Percentiles rank a stretch among this genome's conserved stretches.
Conservation (phyloP, 1,140 invertebrate species). For the Heliconius eleuchia region DNA sequence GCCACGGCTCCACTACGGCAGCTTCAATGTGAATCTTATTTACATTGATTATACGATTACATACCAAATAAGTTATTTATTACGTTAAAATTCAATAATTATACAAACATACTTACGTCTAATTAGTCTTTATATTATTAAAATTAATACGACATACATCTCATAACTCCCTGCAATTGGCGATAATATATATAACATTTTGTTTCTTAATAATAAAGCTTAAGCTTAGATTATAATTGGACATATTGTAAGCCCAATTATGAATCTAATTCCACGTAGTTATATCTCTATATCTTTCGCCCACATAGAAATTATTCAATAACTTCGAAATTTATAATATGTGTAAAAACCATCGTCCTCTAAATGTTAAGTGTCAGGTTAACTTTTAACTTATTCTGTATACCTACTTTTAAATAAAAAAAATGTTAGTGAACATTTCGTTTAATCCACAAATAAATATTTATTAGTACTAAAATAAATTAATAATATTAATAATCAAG, state of each 20-base stretch:
- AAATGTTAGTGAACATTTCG: conserved; percentile 54
- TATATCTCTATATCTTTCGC: no score
- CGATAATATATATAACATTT: background rate
- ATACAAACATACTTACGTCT: no score
- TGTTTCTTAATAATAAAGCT: background rate
- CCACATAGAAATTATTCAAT: no score
- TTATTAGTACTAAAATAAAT: conserved; percentile 63
- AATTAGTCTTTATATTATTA: background rate
- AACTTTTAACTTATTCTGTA: no score
- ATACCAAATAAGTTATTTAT: background rate
- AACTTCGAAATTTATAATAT: no score
- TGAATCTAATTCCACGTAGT: no score
- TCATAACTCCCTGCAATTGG: background rate
- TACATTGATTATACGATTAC: background rate
- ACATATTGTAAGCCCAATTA: no score
- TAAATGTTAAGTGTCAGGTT: no score
- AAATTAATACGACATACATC: background rate
- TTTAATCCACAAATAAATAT: conserved; percentile 73
- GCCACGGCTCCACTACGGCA: background rate
- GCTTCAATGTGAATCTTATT: background rate
- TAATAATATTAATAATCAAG: conserved; percentile 37
- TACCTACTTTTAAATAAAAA: conserved; percentile 23
- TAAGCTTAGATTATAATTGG: no score
- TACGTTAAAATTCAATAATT: no score
- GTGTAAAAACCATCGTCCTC: no score